Base-by-base conservation (phyloP, 2,888 invertebrate genomes). In the Formica aserva region DNA sequence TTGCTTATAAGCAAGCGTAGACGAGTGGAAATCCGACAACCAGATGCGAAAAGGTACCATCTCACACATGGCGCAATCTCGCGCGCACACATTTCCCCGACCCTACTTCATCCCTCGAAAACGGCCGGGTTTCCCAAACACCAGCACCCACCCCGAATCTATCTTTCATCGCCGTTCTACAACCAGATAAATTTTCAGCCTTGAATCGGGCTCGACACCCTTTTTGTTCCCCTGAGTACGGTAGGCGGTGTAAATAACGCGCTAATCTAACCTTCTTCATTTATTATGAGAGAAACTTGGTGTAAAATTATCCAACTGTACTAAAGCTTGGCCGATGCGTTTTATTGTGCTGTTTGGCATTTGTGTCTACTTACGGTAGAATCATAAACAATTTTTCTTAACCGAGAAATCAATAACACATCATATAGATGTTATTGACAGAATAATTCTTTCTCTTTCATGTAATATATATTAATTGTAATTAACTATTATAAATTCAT, bases 141-240 rank as follows among this genome's bases (percentile, higher is more conserved):
- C 52, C 8, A 26, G 66, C 45, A 65, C 1, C 41, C 52, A 41
- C 38, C 55, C 69, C 38, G 15, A 69, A 67, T 9, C 32, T 26
- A 77, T 71, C 72, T 82, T 78, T 83, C 67, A 32, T 82, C 71
- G 75, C 18, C 62, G 38, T 35, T 76, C 85, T 71, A 78, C 85
- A 41, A 74, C 32, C 82, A 85, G 41, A 87, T 87, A 88, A 89
- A 88, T 89, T 89, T 83, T 66, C 76, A 62, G 66, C 74, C 82
- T 55, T 29, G 69, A 45, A 77, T 82, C 78, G 82, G 13, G 45
- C 52, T 15, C 45, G 82, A 88, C 52, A 52, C 57, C 76, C 86
- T 72, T 72, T 80, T 48, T 72, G 75, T 84, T 63, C 76, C 62
- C 76, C 48, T 72, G 52, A 71, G 71, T 76, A 69, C 63, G 67